A percentile compares a stretch with the other conserved stretches of the same genome.
Evolutionary conservation across 2,797 vertebrate genomes (phyloP).

Genomic region (Notamacropus eugenii): DNA sequence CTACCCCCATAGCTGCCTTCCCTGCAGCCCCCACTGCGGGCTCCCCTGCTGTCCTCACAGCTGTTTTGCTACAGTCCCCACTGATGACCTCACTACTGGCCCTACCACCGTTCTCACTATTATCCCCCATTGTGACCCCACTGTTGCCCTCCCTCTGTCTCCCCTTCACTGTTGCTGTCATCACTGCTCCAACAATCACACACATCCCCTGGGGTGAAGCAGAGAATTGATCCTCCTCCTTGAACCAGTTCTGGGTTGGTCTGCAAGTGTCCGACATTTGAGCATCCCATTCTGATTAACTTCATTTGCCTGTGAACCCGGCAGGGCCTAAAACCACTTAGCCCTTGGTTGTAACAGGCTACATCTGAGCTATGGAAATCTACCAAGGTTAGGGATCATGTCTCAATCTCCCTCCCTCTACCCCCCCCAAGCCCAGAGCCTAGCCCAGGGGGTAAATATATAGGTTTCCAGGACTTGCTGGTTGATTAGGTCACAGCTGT

Average conservation of each 20-base stretch:
- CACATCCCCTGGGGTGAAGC: background rate
- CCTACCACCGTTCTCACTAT: background rate
- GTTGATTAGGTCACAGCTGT: background rate
- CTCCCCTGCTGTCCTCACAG: background rate
- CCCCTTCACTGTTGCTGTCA: background rate
- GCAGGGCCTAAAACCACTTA: background rate
- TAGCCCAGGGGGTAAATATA: background rate
- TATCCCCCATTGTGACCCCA: background rate
- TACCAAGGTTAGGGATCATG: background rate
- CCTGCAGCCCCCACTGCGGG: background rate
- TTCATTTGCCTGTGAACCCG: background rate
- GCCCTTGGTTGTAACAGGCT: background rate
- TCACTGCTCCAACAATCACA: background rate
- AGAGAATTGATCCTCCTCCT: background rate
- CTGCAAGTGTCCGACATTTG: background rate
- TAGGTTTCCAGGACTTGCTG: background rate
- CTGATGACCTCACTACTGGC: background rate
- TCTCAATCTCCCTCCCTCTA: background rate
- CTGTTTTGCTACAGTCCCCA: background rate
- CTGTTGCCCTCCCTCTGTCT: background rate
- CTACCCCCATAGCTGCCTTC: background rate
- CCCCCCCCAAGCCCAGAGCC: background rate
- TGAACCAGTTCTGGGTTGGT: background rate
- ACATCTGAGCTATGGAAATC: background rate
- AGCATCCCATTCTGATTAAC: background rate